Evolutionary conservation across 2,888 invertebrate species (phyloP).

Genomic region (Marasmarcha lunaedactyla): DNA sequence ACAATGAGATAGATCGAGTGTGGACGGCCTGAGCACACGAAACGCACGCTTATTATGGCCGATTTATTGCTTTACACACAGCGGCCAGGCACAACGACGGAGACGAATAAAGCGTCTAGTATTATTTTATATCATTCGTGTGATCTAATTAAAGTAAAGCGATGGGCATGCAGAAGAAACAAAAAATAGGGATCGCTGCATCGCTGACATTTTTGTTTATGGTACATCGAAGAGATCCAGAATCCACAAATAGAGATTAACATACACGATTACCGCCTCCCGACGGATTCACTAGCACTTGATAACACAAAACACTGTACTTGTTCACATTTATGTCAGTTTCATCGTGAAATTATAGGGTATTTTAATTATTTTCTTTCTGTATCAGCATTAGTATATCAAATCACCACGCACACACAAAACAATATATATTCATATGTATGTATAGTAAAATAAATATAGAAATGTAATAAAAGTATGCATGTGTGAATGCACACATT

Average conservation of each 20-base stretch:
- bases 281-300: slow-evolving; percentile 67
- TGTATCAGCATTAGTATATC: slow-evolving; percentile 66
- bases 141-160: slow-evolving; percentile 64
- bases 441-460: slow-evolving; percentile 5
- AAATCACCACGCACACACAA: slow-evolving; percentile 72
- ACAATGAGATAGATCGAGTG: slow-evolving; percentile 69
- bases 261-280: slow-evolving; percentile 68
- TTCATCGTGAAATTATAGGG: slow-evolving; percentile 60
- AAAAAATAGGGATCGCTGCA: slow-evolving; percentile 64
- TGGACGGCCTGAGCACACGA: slow-evolving; percentile 60
- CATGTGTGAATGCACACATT: slow-evolving; percentile 29
- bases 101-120: slow-evolving; percentile 50
- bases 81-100: slow-evolving; percentile 31
- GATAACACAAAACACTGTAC: slow-evolving; percentile 61
- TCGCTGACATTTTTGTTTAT: slow-evolving; percentile 71
- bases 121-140: slow-evolving; percentile 64
- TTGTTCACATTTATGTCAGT: slow-evolving; percentile 64
- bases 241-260: slow-evolving; percentile 69
- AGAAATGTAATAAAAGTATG: slow-evolving; percentile 14
- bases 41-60: slow-evolving; percentile 65
- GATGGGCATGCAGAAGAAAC: slow-evolving; percentile 66
- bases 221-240: slow-evolving; percentile 68
- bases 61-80: slow-evolving; percentile 50
- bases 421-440: slow-evolving; percentile 58
- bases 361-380: slow-evolving; percentile 60